Percentiles rank a stretch among this genome's conserved stretches.
These are phyloP conservation scores for Hydropsyche tenuis DNA, from an alignment of 1,140 invertebrate genomes.

Conservation along the genomic window DNA sequence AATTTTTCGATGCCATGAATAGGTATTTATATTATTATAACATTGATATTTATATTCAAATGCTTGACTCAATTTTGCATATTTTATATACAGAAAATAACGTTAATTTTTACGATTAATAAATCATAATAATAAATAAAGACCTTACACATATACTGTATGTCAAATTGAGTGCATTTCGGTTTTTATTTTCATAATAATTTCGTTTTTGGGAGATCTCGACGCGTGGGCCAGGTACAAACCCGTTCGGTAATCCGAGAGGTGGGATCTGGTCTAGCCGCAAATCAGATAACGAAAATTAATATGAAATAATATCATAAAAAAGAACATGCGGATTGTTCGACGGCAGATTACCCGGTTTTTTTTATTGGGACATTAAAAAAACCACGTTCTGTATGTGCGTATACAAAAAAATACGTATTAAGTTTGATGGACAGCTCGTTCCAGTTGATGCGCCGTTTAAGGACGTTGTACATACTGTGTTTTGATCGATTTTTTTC, in stretches of 20 bases:
- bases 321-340: no score
- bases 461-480: background rate
- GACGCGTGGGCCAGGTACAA: conserved; percentile 31
- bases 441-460: background rate
- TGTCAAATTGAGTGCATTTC: no score
- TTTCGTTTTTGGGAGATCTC: conserved; percentile 4
- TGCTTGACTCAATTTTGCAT: background rate
- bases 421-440: conserved; percentile 4
- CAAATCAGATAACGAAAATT: conserved; percentile 23
- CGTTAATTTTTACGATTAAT: no score
- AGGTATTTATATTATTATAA: no score
- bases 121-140: no score
- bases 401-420: background rate
- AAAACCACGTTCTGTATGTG: no score
- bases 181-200: no score
- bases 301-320: conserved; percentile 6
- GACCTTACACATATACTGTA: no score
- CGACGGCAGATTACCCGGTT: background rate
- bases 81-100: no score
- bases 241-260: conserved; percentile 4
- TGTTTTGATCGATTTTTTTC: no score
- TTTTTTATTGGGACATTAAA: background rate
- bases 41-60: no score
- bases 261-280: background rate
- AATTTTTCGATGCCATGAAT: no score